Percentiles rank a stretch among this genome's conserved stretches.
phyloP scores from a whole-genome alignment of 2,797 vertebrate genomes.

The Oryzias sinensis region DNA sequence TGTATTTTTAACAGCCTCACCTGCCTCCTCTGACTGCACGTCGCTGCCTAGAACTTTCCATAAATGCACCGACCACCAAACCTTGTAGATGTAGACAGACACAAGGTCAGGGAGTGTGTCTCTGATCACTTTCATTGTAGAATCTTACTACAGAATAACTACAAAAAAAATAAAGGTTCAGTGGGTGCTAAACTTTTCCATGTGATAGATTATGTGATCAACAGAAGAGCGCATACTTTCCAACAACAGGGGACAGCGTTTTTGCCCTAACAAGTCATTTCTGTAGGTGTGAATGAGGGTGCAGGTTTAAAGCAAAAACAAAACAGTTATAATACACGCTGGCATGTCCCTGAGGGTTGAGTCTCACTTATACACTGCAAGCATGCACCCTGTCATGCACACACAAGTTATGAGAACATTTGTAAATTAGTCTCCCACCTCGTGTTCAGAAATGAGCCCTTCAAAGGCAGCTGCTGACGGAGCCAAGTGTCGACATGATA shows the following conservation, averaged over 20 bases:
- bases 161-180: background rate
- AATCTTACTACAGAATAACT: too few relatives aligned
- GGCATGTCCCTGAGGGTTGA: background rate
- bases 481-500: background rate
- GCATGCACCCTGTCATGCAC: constrained; percentile 3
- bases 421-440: background rate
- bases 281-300: background rate
- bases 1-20: too few relatives aligned
- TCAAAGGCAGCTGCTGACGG: background rate
- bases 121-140: too few relatives aligned
- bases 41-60: too few relatives aligned
- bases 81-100: too few relatives aligned
- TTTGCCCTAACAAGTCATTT: background rate
- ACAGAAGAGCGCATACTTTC: background rate
- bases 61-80: too few relatives aligned
- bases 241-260: background rate
- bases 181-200: background rate
- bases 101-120: too few relatives aligned
- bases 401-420: background rate
- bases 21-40: too few relatives aligned
- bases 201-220: background rate
- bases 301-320: background rate
- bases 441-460: background rate
- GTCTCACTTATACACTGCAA: background rate
- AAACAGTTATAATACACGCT: background rate